Base-by-base conservation (phyloP, 2,797 vertebrate genomes). In the Basileuterus tristriatus region DNA sequence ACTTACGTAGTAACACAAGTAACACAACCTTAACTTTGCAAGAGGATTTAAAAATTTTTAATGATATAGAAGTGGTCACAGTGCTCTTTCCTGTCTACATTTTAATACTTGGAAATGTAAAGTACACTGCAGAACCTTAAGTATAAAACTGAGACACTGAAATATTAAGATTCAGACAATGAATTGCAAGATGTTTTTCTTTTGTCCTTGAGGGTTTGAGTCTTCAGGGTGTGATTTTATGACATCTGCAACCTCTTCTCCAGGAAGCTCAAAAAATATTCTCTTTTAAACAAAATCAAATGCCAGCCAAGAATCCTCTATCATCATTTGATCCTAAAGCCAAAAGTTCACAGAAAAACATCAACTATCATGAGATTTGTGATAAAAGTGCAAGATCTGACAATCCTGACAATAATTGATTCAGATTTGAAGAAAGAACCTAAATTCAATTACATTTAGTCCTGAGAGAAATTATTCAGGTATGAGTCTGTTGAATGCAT, bases 401-500 rank as follows among this genome's bases (percentile, higher is more conserved):
- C 43, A 81, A 93, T 83, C 20, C 44, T 87, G 12, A 34, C 32
- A 89, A 64, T 85, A 81, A 94, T 4, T 44, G n/a, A 87, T 75
- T 91, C 63, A 82, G 44, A 90, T 89, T 69, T 92, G 87, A 92
- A 78, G 47, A 58, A 83, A 84, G 49, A 94, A 88, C 50, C 30
- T 60, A 68, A 89, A 82, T 81, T 91, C 52, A 93, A 69, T 83
- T 55, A 70, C 41, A 52, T 3, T 86, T 89, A 87, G 75, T 56
- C 69, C 84, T 90, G 37, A 69, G 69, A 86, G 89, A 90, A 92
- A 89, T 86, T 3, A 95, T 75, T 91, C 43, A 50, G 58, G 44
- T 88, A 43, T 1, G 29, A 83, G 47, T 72, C 55, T 67, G 55
- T 15, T 91, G 70, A 94, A 94, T 19, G 67, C 34, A 65, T 81